phyloP scores from a whole-genome alignment of 1,140 invertebrate species.

The Delia radicum region DNA sequence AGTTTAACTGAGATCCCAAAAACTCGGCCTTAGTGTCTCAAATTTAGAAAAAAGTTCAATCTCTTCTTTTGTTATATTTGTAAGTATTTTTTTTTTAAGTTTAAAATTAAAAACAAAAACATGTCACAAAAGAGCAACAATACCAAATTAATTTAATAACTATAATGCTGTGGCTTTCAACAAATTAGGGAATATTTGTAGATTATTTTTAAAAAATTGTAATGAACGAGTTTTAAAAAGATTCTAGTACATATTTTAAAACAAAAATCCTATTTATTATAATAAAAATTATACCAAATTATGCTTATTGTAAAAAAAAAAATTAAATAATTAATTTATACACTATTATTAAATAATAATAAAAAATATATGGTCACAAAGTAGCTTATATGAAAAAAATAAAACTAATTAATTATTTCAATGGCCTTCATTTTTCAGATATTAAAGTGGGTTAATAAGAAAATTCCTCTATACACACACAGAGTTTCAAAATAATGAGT shows the following conservation, averaged over 20 bases:
- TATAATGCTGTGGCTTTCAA: constrained; percentile 17
- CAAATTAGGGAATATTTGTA: constrained; percentile 16
- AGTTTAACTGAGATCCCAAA: too few species aligned
- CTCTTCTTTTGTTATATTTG: not conserved
- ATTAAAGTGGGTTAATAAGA: not conserved
- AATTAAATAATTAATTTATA: not conserved
- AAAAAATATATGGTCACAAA: constrained; percentile 17
- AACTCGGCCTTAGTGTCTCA: not conserved
- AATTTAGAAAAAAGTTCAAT: not conserved
- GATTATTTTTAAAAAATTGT: not conserved
- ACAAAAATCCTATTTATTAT: not conserved
- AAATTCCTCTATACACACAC: too few species aligned
- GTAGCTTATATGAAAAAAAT: not conserved
- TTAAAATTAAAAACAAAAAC: not conserved
- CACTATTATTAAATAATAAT: not conserved
- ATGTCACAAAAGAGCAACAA: not conserved
- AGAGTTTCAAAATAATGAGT: too few species aligned
- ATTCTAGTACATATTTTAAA: not conserved
- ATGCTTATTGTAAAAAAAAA: not conserved
- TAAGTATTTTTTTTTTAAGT: not conserved
- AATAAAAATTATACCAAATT: constrained; percentile 10
- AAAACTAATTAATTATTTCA: not conserved
- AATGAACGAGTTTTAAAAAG: not conserved
- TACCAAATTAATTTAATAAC: not conserved
- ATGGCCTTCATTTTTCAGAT: not conserved